Evolutionary conservation across 1,140 invertebrate genomes (phyloP).

Genomic region (Paraescarpia echinospica): DNA sequence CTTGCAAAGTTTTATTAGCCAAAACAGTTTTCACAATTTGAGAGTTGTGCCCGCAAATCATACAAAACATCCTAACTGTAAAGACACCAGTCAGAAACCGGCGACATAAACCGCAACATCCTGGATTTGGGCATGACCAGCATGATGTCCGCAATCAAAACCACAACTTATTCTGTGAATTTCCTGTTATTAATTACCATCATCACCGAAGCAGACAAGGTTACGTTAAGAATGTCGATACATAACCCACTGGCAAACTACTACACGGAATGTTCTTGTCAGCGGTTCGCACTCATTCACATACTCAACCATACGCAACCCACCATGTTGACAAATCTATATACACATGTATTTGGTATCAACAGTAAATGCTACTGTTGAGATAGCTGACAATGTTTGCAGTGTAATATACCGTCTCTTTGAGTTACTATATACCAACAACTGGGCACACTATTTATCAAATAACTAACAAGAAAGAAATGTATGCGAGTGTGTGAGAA

Average conservation of each 20-base stretch:
- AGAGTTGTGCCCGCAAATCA: too few species aligned
- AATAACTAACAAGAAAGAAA: not conserved
- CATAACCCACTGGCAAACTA: not conserved
- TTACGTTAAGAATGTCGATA: not conserved
- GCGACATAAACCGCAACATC: too few species aligned
- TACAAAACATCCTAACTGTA: too few species aligned
- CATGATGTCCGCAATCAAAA: too few species aligned
- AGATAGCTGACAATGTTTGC: not conserved
- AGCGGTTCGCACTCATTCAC: not conserved
- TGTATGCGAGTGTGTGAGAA: too few species aligned
- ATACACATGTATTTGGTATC: not conserved
- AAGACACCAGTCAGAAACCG: too few species aligned
- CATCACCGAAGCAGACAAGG: too few species aligned
- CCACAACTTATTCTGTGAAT: too few species aligned
- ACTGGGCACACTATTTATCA: not conserved
- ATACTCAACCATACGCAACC: not conserved
- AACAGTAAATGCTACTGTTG: not conserved
- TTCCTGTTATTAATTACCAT: too few species aligned
- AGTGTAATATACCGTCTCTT: not conserved
- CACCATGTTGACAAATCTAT: not conserved
- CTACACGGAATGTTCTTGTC: not conserved
- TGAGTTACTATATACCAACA: not conserved
- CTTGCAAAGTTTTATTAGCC: too few species aligned
- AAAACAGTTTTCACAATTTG: too few species aligned
- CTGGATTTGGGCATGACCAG: too few species aligned